Evolutionary conservation across 2,888 invertebrate species (phyloP).

Genomic region (Hemithea aestivaria): DNA sequence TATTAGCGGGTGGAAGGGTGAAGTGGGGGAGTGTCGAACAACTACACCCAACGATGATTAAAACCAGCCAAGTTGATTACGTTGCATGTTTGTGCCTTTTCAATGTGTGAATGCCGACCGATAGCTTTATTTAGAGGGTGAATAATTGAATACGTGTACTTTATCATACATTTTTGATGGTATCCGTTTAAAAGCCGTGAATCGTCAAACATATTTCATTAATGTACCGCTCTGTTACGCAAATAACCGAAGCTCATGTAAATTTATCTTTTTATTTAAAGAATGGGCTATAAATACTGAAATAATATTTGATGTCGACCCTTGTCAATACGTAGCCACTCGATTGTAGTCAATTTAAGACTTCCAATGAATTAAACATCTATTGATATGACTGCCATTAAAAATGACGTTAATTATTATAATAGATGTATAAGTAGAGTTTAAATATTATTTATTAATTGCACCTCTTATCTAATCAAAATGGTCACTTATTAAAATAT

Average conservation of each 20-base stretch:
- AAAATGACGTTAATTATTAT: too few species aligned
- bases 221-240: slow-evolving; percentile 6
- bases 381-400: too few species aligned
- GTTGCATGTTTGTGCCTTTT: slow-evolving; percentile 54
- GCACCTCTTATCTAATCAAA: too few species aligned
- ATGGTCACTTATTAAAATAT: too few species aligned
- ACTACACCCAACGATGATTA: slow-evolving; percentile 55
- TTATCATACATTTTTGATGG: slow-evolving; percentile 20
- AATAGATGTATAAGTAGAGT: too few species aligned
- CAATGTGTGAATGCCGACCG: slow-evolving; percentile 41
- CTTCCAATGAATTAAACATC: not conserved
- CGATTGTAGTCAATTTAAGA: not conserved
- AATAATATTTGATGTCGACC: slow-evolving; percentile 6
- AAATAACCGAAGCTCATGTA: slow-evolving; percentile 9
- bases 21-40: slow-evolving; percentile 33
- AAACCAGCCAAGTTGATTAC: slow-evolving; percentile 64
- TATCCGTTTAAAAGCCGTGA: slow-evolving; percentile 16
- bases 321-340: slow-evolving; percentile 8
- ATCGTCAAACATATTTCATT: slow-evolving; percentile 19
- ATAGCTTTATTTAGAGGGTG: slow-evolving; percentile 45
- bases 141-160: slow-evolving; percentile 22
- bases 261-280: slow-evolving; percentile 15
- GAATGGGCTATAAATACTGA: slow-evolving; percentile 11
- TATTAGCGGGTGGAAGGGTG: slow-evolving; percentile 17
- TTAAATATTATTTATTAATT: too few species aligned